Evolutionary conservation across 2,888 invertebrate species (phyloP).

Genomic region (Clivina fossor): DNA sequence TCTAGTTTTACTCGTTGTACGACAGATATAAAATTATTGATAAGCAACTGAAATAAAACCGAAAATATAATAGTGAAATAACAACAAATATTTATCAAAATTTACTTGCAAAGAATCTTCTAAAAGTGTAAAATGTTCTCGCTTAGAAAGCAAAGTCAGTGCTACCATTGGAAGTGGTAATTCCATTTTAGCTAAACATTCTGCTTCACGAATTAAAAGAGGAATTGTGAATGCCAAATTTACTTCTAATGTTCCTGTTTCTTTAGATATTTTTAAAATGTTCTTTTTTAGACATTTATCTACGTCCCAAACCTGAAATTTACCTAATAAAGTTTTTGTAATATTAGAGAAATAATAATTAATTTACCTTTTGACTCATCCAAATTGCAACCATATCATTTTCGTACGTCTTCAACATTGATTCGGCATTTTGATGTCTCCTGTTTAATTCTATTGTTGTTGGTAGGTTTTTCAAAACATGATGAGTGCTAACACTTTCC

Average conservation of each 20-base stretch:
- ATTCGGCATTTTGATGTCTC: constrained; percentile 73
- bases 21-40: constrained; percentile 73
- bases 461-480: constrained; percentile 70
- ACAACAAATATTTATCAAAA: constrained; percentile 9
- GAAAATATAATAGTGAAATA: neutral
- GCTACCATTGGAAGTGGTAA: constrained; percentile 82
- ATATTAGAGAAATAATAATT: neutral
- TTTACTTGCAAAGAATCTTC: constrained; percentile 75
- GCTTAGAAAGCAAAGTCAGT: constrained; percentile 73
- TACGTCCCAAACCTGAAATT: constrained; percentile 64
- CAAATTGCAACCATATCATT: constrained; percentile 78
- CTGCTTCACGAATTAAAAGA: constrained; percentile 79
- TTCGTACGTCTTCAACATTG: constrained; percentile 74
- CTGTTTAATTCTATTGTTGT: constrained; percentile 73
- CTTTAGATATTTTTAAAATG: constrained; percentile 62
- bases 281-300: constrained; percentile 66
- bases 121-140: constrained; percentile 73
- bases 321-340: constrained; percentile 18
- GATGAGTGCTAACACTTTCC: constrained; percentile 74
- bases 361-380: constrained; percentile 78
- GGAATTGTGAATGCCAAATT: constrained; percentile 77
- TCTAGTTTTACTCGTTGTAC: constrained; percentile 79
- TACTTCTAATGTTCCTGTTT: constrained; percentile 68
- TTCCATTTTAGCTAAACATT: constrained; percentile 80
- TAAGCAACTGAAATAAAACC: constrained; percentile 63